Base-by-base conservation (phyloP, 2,113 vertebrate species). In the Xyliphius kryptos region DNA sequence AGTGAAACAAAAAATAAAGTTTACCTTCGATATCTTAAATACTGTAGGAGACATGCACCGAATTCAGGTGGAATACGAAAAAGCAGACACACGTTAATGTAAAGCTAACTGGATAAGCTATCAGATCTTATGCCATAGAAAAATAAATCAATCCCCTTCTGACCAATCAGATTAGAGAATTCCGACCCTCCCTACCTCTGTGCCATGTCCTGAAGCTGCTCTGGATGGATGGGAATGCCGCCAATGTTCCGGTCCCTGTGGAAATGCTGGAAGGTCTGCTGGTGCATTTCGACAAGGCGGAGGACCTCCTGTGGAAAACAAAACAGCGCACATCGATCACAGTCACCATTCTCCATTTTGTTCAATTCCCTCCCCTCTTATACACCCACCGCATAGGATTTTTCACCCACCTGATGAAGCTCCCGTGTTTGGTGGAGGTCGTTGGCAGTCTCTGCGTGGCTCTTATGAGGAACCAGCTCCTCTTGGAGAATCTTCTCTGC, bases 151-250 rank as follows among this genome's bases (percentile, higher is more conserved):
- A n/a, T n/a, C n/a, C n/a, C n/a, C n/a, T n/a, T n/a, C n/a, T n/a
- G n/a, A n/a, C n/a, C n/a, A n/a, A n/a, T n/a, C n/a, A n/a, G n/a
- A n/a, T n/a, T n/a, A n/a, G n/a, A n/a, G n/a, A n/a, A n/a, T n/a
- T n/a, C n/a, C n/a, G n/a, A n/a, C n/a, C n/a, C n/a, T 43, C 15
- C 46, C 2, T 40, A 66, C 95, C 95, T 90, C 76, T 97, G 92
- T 51, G 92, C 91, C 88, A 97, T 91, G 76, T 97, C 95, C 60
- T 97, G 94, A 69, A 98, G 86, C 69, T 99, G 96, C n/a, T 99
- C 96, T 9, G 85, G 68, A 17, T 93, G 94, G 62, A 97, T 86
- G 1, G 92, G 91, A 4, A 95, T 91, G 16, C 92, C 91, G 22
- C 93, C 93, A 66, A 97, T 92, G 63, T 90, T 89, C 63, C 89